phyloP scores from a whole-genome alignment of 2,797 vertebrate species.

The Zalophus californianus region DNA sequence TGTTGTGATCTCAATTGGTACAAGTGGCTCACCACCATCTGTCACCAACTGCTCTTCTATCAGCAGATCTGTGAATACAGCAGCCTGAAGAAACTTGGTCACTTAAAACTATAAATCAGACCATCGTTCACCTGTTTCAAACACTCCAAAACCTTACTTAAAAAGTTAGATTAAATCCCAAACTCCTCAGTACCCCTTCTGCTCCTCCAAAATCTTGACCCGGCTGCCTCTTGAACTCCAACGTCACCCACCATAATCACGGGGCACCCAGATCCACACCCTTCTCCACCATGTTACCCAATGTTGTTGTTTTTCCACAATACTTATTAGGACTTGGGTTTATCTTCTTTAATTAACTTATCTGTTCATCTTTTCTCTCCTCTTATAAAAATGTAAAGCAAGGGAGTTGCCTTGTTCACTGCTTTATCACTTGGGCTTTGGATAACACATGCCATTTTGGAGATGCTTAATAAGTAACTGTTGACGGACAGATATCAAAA shows the following conservation, averaged over 20 bases:
- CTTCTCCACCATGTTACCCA: background rate
- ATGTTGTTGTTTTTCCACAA: background rate
- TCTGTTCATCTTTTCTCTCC: background rate
- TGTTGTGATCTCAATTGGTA: accelerated
- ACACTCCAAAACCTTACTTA: background rate
- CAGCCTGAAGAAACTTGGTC: accelerated
- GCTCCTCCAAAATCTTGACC: background rate
- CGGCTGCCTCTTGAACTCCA: background rate
- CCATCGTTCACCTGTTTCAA: background rate
- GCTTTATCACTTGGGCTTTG: background rate
- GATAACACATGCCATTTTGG: accelerated
- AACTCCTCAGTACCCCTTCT: background rate
- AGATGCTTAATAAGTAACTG: background rate
- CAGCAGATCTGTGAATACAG: accelerated
- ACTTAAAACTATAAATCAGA: background rate
- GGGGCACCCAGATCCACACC: accelerated
- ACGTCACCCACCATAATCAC: too few species aligned
- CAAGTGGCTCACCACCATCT: accelerated
- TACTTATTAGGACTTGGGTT: background rate
- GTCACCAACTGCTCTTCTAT: background rate
- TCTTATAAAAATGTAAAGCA: background rate
- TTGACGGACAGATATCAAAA: background rate
- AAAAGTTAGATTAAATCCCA: background rate
- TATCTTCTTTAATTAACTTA: background rate
- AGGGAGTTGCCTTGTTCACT: background rate